Evolutionary conservation across 2,797 vertebrate species (phyloP).

Genomic region (Pangasius larnaudii): DNA sequence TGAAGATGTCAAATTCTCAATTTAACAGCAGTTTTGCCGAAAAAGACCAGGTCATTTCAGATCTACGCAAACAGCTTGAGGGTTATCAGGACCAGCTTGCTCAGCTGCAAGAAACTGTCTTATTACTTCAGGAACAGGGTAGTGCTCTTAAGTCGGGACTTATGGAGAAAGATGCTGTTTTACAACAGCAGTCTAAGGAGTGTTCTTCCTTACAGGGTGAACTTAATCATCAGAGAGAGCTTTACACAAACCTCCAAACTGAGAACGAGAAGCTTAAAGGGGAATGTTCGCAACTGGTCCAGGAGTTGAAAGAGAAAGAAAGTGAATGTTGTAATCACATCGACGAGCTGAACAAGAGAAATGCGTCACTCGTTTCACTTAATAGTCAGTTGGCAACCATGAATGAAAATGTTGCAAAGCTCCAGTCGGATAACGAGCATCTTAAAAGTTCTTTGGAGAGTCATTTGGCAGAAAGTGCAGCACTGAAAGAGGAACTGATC

Average conservation of each 20-base stretch:
- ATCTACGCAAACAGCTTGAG: slow-evolving; percentile 67
- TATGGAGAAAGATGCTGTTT: slow-evolving; percentile 69
- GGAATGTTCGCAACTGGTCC: slow-evolving; percentile 61
- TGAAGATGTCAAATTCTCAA: slow-evolving; percentile 66
- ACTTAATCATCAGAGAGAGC: slow-evolving; percentile 62
- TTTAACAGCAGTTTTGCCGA: slow-evolving; percentile 63
- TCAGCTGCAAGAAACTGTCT: slow-evolving; percentile 73
- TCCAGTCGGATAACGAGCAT: slow-evolving; percentile 70
- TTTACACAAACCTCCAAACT: slow-evolving; percentile 61
- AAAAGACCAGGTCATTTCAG: slow-evolving; percentile 69
- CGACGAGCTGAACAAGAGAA: slow-evolving; percentile 73
- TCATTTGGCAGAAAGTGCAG: slow-evolving; percentile 66
- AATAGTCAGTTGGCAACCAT: slow-evolving; percentile 72
- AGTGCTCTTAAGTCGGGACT: slow-evolving; percentile 74
- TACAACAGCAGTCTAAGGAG: slow-evolving; percentile 75
- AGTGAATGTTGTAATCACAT: slow-evolving; percentile 69
- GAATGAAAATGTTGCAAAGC: slow-evolving; percentile 68
- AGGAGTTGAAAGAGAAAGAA: slow-evolving; percentile 72
- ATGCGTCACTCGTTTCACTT: slow-evolving; percentile 68
- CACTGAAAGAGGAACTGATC: slow-evolving; percentile 64
- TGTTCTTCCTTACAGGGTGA: slow-evolving; percentile 65
- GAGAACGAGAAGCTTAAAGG: slow-evolving; percentile 71
- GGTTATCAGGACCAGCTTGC: slow-evolving; percentile 69
- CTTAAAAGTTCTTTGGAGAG: slow-evolving; percentile 67
- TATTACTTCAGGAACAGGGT: slow-evolving; percentile 78